A percentile compares a stretch with the other conserved stretches of the same genome.
Evolutionary conservation across 2,797 vertebrate species (phyloP).

Genomic region (Malurus splendens): DNA sequence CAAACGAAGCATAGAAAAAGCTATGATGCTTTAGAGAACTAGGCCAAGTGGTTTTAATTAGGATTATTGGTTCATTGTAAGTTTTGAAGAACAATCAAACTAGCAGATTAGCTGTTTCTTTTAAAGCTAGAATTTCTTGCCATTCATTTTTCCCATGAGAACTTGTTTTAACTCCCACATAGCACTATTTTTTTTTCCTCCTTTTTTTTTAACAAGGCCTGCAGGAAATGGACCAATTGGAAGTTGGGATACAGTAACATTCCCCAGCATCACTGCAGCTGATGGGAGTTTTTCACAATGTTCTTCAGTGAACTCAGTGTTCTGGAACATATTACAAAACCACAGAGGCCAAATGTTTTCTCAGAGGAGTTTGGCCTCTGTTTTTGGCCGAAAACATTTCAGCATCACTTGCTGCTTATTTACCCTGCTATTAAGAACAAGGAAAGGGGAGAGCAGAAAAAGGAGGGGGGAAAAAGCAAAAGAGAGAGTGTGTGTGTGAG

Average conservation of each 20-base stretch:
- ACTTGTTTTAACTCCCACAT: slow-evolving; percentile 74
- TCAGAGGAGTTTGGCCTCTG: slow-evolving; percentile 77
- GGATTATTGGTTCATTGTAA: slow-evolving; percentile 80
- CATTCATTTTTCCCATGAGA: slow-evolving; percentile 82
- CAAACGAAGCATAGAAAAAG: slow-evolving; percentile 77
- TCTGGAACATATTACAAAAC: slow-evolving; percentile 82
- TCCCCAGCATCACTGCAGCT: slow-evolving; percentile 70
- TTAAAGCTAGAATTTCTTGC: slow-evolving; percentile 78
- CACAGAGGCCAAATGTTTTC: slow-evolving; percentile 82
- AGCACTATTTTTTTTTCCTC: slow-evolving; percentile 44
- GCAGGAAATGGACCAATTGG: slow-evolving; percentile 76
- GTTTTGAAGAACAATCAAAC: slow-evolving; percentile 81
- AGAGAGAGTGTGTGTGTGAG: background rate
- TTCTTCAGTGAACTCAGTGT: slow-evolving; percentile 75
- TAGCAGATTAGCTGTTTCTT: slow-evolving; percentile 80
- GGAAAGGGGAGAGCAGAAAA: slow-evolving; percentile 51
- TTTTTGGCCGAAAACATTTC: slow-evolving; percentile 77
- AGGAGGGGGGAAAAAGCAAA: background rate
- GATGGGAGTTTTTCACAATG: slow-evolving; percentile 76
- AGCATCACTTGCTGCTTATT: slow-evolving; percentile 74
- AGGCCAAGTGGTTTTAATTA: slow-evolving; percentile 82
- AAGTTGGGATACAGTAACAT: slow-evolving; percentile 76
- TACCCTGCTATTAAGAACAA: slow-evolving; percentile 72
- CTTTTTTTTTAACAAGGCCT: slow-evolving; percentile 56
- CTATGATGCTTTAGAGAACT: slow-evolving; percentile 76